phyloP scores from a whole-genome alignment of 2,797 vertebrate genomes.

The Microctenopoma steveboyesi region DNA sequence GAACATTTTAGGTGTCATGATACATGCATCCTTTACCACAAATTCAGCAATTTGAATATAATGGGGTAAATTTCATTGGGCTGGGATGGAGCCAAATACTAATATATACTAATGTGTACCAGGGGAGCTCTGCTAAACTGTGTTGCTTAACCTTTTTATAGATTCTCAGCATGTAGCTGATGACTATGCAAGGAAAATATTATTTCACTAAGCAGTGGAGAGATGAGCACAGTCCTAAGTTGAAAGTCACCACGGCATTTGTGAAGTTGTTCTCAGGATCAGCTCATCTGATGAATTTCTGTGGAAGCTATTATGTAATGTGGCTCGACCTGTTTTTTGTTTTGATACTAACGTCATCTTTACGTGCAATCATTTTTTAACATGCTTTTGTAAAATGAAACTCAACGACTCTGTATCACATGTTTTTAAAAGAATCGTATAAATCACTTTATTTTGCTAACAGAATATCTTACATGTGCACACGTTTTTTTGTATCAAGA shows the following conservation, averaged over 20 bases:
- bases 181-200: constrained; percentile 54
- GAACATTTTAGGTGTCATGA: constrained; percentile 33
- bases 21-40: constrained; percentile 24
- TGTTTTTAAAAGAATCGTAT: constrained; percentile 55
- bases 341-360: constrained; percentile 20
- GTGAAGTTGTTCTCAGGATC: constrained; percentile 30
- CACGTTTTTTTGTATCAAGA: constrained; percentile 67
- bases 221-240: constrained; percentile 18
- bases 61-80: constrained; percentile 45
- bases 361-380: constrained; percentile 57
- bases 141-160: constrained; percentile 50
- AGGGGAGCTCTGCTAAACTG: constrained; percentile 55
- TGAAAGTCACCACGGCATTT: constrained; percentile 21
- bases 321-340: constrained; percentile 16
- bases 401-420: constrained; percentile 34
- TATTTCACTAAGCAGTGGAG: constrained; percentile 23
- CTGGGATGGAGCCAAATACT: constrained; percentile 58
- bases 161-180: constrained; percentile 56
- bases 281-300: constrained; percentile 17
- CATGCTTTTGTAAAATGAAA: constrained; percentile 32
- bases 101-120: constrained; percentile 34
- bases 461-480: constrained; percentile 57
- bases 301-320: constrained; percentile 17
- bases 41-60: constrained; percentile 16
- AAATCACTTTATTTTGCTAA: constrained; percentile 71